These are phyloP conservation scores for Tetragonisca angustula DNA, from an alignment of 2,888 invertebrate species.

Conservation along the genomic window DNA sequence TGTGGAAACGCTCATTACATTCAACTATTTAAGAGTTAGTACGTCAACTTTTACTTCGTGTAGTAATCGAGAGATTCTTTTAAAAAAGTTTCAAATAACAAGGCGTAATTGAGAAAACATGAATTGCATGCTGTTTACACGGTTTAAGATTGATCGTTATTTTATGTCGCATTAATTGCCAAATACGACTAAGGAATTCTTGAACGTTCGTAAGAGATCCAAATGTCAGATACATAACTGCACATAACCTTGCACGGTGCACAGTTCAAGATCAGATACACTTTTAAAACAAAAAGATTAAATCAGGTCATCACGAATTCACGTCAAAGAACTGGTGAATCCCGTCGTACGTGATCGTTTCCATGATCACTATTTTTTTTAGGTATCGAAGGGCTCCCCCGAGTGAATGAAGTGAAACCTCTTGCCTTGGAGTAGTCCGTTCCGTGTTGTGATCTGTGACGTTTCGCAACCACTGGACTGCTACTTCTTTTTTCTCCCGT, in stretches of 20 bases:
- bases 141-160: constrained; percentile 23
- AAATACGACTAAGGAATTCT: constrained; percentile 34
- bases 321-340: constrained; percentile 24
- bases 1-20: constrained; percentile 40
- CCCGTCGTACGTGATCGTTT: constrained; percentile 34
- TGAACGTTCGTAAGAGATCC: constrained; percentile 31
- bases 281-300: constrained; percentile 36
- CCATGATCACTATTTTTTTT: constrained; percentile 55
- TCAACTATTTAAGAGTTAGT: constrained; percentile 47
- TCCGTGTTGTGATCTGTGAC: constrained; percentile 72
- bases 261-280: constrained; percentile 38
- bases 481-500: constrained; percentile 40
- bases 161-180: constrained; percentile 40
- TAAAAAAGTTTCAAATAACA: constrained; percentile 11
- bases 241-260: constrained; percentile 63
- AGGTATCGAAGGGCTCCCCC: constrained; percentile 2
- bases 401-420: constrained; percentile 36
- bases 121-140: constrained; percentile 20
- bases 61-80: constrained; percentile 24
- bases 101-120: constrained; percentile 33
- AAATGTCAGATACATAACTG: constrained; percentile 64
- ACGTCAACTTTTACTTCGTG: constrained; percentile 37
- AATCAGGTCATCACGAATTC: constrained; percentile 61
- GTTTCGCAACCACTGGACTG: constrained; percentile 75
- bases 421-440: constrained; percentile 72